A percentile compares a stretch with the other conserved stretches of the same genome.
phyloP scores from a whole-genome alignment of 1,140 invertebrate species.

The Hycleus cichorii region DNA sequence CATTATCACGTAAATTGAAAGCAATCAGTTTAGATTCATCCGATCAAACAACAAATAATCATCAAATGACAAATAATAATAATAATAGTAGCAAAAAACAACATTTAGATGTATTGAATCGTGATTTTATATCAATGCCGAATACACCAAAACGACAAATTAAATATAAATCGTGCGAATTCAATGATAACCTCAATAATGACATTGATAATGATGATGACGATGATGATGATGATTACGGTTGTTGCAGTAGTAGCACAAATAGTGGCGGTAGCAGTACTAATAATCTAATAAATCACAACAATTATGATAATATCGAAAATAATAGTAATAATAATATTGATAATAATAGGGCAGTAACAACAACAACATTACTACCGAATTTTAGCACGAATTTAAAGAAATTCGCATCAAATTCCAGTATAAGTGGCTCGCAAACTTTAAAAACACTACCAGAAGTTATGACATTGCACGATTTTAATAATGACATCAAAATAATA shows the following conservation, averaged over 20 bases:
- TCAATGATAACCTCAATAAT: conserved; percentile 21
- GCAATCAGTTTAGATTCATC: conserved; percentile 41
- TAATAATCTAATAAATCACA: too few species aligned
- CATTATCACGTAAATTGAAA: conserved; percentile 38
- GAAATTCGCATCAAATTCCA: conserved; percentile 40
- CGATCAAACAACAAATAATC: conserved; percentile 17
- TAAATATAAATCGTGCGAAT: conserved; percentile 29
- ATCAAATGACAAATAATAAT: conserved; percentile 1
- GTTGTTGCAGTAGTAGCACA: background rate
- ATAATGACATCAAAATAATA: conserved; percentile 22
- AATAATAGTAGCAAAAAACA: too few species aligned
- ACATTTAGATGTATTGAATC: conserved; percentile 27
- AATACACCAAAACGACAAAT: conserved; percentile 40
- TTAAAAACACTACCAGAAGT: conserved; percentile 60
- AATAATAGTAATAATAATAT: too few species aligned
- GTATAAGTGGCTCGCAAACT: conserved; percentile 39
- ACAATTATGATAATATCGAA: too few species aligned
- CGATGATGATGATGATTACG: background rate
- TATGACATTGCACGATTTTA: conserved; percentile 56
- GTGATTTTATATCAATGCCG: conserved; percentile 40
- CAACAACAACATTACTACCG: conserved; percentile 25
- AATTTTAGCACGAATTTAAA: conserved; percentile 35
- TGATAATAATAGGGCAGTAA: background rate
- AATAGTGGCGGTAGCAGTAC: too few species aligned
- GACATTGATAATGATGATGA: too few species aligned